Percentiles rank a stretch among this genome's conserved stretches.
phyloP scores from a whole-genome alignment of 1,140 invertebrate species.

The Pseudomyrmex flavicornis region DNA sequence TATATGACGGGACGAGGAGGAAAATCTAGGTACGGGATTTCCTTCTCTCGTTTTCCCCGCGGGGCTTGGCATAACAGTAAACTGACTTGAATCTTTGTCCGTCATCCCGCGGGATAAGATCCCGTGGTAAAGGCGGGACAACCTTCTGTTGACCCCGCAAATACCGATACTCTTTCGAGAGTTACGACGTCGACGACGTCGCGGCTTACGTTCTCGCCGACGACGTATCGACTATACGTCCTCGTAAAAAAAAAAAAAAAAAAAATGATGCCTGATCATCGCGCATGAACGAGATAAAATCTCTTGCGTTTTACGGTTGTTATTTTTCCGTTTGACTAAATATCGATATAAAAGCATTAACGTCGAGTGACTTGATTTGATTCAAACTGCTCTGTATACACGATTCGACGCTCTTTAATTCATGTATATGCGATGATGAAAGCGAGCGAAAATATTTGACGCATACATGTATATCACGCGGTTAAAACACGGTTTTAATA shows the following conservation, averaged over 20 bases:
- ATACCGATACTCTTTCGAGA: constrained; percentile 69
- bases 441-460: neutral
- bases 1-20: constrained; percentile 61
- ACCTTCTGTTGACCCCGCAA: constrained; percentile 69
- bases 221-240: constrained; percentile 45
- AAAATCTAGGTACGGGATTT: constrained; percentile 71
- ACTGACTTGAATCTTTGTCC: constrained; percentile 71
- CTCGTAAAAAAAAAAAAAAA: constrained; percentile 5
- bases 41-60: constrained; percentile 61
- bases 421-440: neutral
- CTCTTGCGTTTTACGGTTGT: constrained; percentile 10
- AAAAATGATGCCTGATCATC: constrained; percentile 32
- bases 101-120: constrained; percentile 68
- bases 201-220: constrained; percentile 60
- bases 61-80: constrained; percentile 68
- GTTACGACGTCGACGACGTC: constrained; percentile 42
- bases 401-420: neutral
- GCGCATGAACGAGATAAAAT: neutral
- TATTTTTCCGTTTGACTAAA: constrained; percentile 25
- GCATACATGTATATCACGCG: neutral
- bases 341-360: neutral
- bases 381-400: neutral
- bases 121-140: constrained; percentile 57
- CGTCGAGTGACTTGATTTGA: neutral
- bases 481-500: neutral